A percentile compares a stretch with the other conserved stretches of the same genome.
Evolutionary conservation across 2,113 vertebrate species (phyloP).

Genomic region (Semnornis frantzii): DNA sequence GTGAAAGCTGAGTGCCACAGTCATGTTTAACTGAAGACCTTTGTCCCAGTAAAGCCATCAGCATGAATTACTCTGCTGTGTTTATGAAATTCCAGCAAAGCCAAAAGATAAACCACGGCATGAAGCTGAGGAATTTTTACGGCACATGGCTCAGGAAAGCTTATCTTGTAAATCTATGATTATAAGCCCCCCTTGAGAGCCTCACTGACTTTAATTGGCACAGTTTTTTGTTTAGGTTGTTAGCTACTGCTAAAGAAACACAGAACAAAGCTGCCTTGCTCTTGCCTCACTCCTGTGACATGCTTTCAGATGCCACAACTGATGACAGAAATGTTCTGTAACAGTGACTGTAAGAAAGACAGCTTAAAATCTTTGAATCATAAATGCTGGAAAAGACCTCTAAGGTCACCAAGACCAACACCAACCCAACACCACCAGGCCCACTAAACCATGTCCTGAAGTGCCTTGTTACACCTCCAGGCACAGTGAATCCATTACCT

Average conservation of each 20-base stretch:
- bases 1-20: not conserved
- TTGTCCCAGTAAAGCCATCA: not conserved
- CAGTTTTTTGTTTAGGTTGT: not conserved
- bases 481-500: no score
- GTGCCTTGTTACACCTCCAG: no score
- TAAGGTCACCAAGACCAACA: no score
- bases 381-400: no score
- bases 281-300: not conserved
- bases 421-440: no score
- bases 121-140: constrained; percentile 22
- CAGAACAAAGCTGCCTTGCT: not conserved
- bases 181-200: not conserved
- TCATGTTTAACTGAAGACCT: not conserved
- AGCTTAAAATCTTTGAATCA: not conserved
- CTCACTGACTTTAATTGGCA: constrained; percentile 31
- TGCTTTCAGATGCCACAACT: not conserved
- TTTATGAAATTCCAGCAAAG: not conserved
- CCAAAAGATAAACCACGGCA: not conserved
- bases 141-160: not conserved
- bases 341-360: rapidly evolving
- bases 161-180: constrained; percentile 16
- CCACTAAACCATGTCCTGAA: no score
- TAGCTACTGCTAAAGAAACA: not conserved
- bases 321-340: not conserved
- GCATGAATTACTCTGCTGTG: not conserved